These are phyloP conservation scores for Chymomyza amoena DNA, from an alignment of 2,888 invertebrate species.

Conservation along the genomic window DNA sequence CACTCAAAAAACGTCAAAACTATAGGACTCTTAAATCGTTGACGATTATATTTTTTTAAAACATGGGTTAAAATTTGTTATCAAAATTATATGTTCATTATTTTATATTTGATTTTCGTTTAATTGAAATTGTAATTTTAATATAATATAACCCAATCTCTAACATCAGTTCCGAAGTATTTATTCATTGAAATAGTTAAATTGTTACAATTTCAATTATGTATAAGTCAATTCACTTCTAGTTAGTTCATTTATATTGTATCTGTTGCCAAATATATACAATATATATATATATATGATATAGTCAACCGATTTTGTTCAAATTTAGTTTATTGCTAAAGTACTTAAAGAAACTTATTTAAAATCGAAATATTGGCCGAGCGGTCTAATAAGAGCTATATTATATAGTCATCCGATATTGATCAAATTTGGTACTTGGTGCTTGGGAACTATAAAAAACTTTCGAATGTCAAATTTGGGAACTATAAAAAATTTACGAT, in stretches of 20 bases:
- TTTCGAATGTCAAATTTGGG: no score
- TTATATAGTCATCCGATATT: no score
- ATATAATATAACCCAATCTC: neutral
- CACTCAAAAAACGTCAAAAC: constrained; percentile 41
- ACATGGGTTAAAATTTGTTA: neutral
- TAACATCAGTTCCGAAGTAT: neutral
- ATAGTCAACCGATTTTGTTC: no score
- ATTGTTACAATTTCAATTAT: neutral
- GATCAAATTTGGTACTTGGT: no score
- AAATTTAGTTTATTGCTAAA: no score
- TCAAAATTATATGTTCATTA: constrained; percentile 26
- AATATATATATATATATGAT: no score
- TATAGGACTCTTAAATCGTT: constrained; percentile 26
- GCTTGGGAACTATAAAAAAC: no score
- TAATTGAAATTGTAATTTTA: neutral
- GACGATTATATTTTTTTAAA: constrained; percentile 8
- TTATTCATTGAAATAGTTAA: neutral
- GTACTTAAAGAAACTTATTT: no score
- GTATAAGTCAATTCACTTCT: neutral
- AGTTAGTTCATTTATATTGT: neutral
- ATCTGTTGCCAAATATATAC: no score
- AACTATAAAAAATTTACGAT: no score
- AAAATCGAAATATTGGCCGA: no score
- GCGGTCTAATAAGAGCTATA: no score
- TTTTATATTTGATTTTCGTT: constrained; percentile 13